Evolutionary conservation across 2,113 vertebrate species (phyloP).

Genomic region (Hippocampus comes): DNA sequence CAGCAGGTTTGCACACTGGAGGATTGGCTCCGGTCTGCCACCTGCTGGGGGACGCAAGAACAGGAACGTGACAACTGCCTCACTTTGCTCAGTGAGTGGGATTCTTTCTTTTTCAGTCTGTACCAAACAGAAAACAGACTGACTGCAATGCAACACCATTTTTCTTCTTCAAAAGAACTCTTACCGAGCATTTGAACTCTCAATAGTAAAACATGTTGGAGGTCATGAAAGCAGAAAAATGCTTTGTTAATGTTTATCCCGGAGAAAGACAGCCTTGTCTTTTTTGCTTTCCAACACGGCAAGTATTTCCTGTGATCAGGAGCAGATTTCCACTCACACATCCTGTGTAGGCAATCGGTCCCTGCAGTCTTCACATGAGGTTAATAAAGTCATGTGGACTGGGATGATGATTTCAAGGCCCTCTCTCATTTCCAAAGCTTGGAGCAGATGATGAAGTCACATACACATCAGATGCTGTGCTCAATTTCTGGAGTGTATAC

Average conservation of each 20-base stretch:
- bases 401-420: conserved; percentile 23
- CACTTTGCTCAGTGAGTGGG: conserved; percentile 16
- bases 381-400: conserved; percentile 53
- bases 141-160: conserved; percentile 1
- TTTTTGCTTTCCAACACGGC: conserved; percentile 37
- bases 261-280: conserved; percentile 21
- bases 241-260: conserved; percentile 18
- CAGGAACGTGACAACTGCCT: conserved; percentile 1
- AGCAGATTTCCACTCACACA: conserved; percentile 37
- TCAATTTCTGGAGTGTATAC: conserved; percentile 24
- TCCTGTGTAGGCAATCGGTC: conserved; percentile 19
- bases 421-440: neutral
- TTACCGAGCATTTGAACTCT: neutral
- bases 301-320: conserved; percentile 54
- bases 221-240: neutral
- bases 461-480: conserved; percentile 33
- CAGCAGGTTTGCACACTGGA: too few relatives aligned
- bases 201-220: neutral
- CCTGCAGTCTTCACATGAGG: conserved; percentile 38
- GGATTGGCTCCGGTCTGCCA: too few relatives aligned
- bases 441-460: conserved; percentile 22
- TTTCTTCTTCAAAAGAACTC: neutral
- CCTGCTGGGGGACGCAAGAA: too few relatives aligned
- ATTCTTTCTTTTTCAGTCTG: conserved; percentile 40
- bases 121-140: conserved; percentile 13